Conservation (phyloP, 2,888 invertebrate genomes). For the Vesta saturnalis region DNA sequence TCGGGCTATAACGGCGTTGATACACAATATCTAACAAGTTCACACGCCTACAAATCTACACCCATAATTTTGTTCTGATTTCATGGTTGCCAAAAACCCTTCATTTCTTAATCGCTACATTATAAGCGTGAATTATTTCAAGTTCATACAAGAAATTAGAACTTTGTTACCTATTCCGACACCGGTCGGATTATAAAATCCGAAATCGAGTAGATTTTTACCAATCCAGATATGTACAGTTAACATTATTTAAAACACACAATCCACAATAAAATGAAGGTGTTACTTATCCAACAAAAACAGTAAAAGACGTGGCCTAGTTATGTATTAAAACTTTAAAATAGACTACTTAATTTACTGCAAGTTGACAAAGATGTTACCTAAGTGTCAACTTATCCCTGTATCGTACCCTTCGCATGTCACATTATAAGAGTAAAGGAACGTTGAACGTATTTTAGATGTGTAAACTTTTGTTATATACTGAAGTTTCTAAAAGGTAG, state of each 20-base stretch:
- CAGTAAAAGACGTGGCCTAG: not conserved
- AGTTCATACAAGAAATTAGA: too few species aligned
- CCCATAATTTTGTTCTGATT: not conserved
- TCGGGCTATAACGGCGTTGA: slow-evolving; percentile 8
- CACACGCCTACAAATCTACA: slow-evolving; percentile 5
- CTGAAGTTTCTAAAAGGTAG: not conserved
- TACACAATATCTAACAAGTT: slow-evolving; percentile 3
- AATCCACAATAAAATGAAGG: too few species aligned
- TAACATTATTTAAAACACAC: too few species aligned
- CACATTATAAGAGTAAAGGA: slow-evolving; percentile 9
- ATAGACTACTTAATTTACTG: not conserved
- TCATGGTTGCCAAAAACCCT: not conserved
- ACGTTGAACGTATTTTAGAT: slow-evolving; percentile 6
- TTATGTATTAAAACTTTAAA: not conserved
- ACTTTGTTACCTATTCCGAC: too few species aligned
- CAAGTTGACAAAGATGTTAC: not conserved
- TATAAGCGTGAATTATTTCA: too few species aligned
- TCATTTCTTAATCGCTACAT: too few species aligned
- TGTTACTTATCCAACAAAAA: too few species aligned
- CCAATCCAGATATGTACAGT: too few species aligned
- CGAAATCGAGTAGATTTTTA: too few species aligned
- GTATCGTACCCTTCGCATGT: slow-evolving; percentile 2
- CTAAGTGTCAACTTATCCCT: slow-evolving; percentile 9
- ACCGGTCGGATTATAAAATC: too few species aligned
- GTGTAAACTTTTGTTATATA: slow-evolving; percentile 6